These are phyloP conservation scores for Alauda arvensis DNA, from an alignment of 2,797 vertebrate species.

Conservation along the genomic window DNA sequence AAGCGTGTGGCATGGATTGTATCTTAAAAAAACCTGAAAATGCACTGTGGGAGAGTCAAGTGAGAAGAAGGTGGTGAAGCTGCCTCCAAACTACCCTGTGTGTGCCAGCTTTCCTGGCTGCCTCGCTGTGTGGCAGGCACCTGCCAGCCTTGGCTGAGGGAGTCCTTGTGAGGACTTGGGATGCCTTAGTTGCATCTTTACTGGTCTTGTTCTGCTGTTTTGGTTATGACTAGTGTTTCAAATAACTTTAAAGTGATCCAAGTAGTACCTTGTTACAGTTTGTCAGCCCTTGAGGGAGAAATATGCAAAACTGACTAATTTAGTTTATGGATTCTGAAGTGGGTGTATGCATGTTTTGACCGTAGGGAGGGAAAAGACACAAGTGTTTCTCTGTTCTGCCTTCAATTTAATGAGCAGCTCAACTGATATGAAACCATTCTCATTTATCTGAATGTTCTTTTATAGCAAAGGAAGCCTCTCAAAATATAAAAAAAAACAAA, in stretches of 20 bases:
- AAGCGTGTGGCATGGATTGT: neutral
- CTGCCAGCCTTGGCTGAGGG: conserved; percentile 23
- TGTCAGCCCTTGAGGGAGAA: conserved; percentile 29
- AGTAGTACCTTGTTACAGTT: neutral
- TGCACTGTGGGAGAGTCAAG: neutral
- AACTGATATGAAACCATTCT: neutral
- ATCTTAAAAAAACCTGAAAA: neutral
- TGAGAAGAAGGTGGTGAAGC: neutral
- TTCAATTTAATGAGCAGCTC: conserved; percentile 20
- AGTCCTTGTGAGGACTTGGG: neutral
- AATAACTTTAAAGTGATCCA: conserved; percentile 13
- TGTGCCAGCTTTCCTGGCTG: neutral
- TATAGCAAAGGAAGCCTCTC: neutral
- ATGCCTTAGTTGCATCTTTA: neutral
- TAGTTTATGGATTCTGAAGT: conserved; percentile 49
- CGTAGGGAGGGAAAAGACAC: neutral
- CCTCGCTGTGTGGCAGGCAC: neutral
- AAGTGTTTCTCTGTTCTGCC: conserved; percentile 19
- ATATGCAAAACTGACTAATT: conserved; percentile 5
- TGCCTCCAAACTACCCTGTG: neutral
- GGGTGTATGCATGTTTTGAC: neutral
- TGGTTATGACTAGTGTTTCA: conserved; percentile 24
- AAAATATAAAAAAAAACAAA: conserved; percentile 3
- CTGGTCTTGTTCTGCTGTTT: conserved; percentile 17
- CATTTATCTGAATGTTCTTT: neutral